Percentiles rank a stretch among this genome's conserved stretches.
Evolutionary conservation across 1,140 invertebrate species (phyloP).

Genomic region (Leptonema lineaticorne): DNA sequence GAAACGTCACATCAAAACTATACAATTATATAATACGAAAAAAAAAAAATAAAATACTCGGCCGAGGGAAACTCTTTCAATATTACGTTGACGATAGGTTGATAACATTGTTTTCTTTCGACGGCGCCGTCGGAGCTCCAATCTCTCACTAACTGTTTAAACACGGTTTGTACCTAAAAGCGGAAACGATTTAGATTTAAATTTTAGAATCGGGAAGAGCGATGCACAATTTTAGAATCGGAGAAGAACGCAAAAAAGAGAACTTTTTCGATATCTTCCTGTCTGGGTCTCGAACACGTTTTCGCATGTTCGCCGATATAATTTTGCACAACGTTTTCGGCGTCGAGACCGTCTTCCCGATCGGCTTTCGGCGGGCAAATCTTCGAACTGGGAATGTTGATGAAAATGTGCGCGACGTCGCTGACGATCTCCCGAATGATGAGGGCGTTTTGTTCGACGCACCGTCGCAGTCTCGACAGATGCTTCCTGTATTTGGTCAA

Average conservation of each 20-base stretch:
- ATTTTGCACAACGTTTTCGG: not conserved
- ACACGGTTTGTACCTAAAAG: constrained; percentile 75
- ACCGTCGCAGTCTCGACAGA: constrained; percentile 70
- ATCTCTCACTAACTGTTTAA: constrained; percentile 94
- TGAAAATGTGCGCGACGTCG: constrained; percentile 82
- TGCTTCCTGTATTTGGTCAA: constrained; percentile 76
- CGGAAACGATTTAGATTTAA: not conserved
- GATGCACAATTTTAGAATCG: no score
- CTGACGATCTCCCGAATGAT: constrained; percentile 82
- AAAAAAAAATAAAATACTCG: constrained; percentile 12
- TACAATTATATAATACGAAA: not conserved
- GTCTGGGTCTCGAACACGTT: not conserved
- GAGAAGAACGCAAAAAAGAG: no score
- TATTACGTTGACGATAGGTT: constrained; percentile 87
- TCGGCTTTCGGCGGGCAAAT: not conserved
- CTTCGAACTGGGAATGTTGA: constrained; percentile 58
- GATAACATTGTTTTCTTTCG: constrained; percentile 87
- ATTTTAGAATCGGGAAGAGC: no score
- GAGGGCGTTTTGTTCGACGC: constrained; percentile 81
- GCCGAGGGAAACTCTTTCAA: constrained; percentile 67
- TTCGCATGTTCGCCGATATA: not conserved
- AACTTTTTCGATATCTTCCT: constrained; percentile 12
- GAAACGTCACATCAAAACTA: not conserved
- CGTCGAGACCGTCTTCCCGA: not conserved
- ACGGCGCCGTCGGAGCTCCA: constrained; percentile 84